These are phyloP conservation scores for Bungarus multicinctus DNA, from an alignment of 2,113 vertebrate species.

Conservation along the genomic window DNA sequence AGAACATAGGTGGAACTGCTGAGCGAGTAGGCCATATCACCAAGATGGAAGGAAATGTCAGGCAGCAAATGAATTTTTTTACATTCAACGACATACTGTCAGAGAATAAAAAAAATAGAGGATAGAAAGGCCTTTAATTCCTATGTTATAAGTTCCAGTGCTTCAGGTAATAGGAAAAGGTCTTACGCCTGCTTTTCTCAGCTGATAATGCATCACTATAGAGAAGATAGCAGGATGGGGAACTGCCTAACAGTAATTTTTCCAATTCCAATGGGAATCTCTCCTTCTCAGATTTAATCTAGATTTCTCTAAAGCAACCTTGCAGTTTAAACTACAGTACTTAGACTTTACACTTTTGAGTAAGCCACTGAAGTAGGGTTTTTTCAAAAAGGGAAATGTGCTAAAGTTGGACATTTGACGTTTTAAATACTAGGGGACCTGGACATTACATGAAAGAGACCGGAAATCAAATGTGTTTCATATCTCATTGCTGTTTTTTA, in stretches of 20 bases:
- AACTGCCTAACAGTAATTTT: background rate
- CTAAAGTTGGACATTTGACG: background rate
- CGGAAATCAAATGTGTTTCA: background rate
- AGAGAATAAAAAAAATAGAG: background rate
- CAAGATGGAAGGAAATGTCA: slow-evolving; percentile 87
- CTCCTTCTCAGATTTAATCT: background rate
- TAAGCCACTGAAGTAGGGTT: background rate
- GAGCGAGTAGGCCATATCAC: slow-evolving; percentile 78
- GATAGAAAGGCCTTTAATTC: background rate
- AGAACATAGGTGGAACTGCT: slow-evolving; percentile 83
- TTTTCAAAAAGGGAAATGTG: background rate
- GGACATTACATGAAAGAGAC: background rate
- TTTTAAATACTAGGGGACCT: background rate
- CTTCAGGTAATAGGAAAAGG: background rate
- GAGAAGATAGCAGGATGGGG: background rate
- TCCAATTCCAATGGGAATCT: background rate
- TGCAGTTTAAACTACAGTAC: background rate
- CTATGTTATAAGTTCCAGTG: background rate
- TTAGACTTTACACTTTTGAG: background rate
- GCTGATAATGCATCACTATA: background rate
- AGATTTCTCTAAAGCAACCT: background rate
- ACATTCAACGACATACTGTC: slow-evolving; percentile 87
- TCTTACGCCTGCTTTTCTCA: background rate
- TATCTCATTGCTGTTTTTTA: background rate
- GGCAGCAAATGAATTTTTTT: slow-evolving; percentile 81